Conservation (phyloP, 2,113 vertebrate species). For the Pomatostomus ruficeps region DNA sequence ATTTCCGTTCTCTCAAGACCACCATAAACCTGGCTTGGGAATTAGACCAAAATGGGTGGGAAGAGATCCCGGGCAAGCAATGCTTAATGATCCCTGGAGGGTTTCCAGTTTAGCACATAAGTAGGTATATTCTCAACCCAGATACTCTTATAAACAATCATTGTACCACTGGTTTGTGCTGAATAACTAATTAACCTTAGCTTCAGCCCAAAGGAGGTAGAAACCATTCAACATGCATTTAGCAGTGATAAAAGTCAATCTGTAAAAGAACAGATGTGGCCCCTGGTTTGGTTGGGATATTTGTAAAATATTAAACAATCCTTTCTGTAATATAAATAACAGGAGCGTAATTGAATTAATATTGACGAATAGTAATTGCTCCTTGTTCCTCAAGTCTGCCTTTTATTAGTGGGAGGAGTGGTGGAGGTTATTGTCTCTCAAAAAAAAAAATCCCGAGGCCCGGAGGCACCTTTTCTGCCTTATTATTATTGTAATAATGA, state of each 20-base stretch:
- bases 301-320: conserved; percentile 59
- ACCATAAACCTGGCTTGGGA: neutral
- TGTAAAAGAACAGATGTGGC: neutral
- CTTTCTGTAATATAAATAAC: conserved; percentile 70
- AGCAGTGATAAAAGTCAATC: conserved; percentile 22
- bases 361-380: conserved; percentile 78
- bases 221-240: neutral
- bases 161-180: neutral
- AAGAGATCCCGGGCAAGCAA: neutral
- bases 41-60: neutral
- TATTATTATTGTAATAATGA: conserved; percentile 96
- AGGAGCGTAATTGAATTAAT: conserved; percentile 77
- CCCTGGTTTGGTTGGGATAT: neutral
- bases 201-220: neutral
- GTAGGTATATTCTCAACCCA: neutral
- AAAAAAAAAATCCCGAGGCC: conserved; percentile 63
- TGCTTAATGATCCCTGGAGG: neutral
- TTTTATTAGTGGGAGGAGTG: conserved; percentile 48
- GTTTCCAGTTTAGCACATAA: neutral
- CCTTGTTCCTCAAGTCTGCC: conserved; percentile 64
- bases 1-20: neutral
- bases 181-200: conserved; percentile 33
- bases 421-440: conserved; percentile 70
- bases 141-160: neutral
- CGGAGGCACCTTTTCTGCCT: conserved; percentile 79